Conservation (phyloP, 2,797 vertebrate species). For the Numenius phaeopus region DNA sequence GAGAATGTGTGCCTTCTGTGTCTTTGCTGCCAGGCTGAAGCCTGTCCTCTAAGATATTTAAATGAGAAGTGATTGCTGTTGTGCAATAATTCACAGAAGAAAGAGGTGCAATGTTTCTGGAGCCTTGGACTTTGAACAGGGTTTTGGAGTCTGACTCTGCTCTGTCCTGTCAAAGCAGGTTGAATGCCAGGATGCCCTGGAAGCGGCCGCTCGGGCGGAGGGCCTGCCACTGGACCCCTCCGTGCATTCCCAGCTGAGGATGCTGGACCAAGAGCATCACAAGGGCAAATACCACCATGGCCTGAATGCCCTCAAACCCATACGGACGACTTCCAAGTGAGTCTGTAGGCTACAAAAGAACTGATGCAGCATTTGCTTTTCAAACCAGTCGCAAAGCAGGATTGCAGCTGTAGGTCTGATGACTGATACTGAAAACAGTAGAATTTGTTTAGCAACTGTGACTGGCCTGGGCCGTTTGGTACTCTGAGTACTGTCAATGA, state of each 20-base stretch:
- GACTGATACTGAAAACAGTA: background rate
- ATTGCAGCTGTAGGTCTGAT: slow-evolving; percentile 7
- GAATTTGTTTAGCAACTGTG: background rate
- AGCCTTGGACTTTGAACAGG: background rate
- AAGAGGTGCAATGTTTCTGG: background rate
- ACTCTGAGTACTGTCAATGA: background rate
- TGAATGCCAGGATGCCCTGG: slow-evolving; percentile 87
- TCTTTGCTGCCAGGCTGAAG: background rate
- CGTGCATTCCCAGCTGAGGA: slow-evolving; percentile 80
- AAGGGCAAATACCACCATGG: slow-evolving; percentile 90
- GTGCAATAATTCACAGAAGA: background rate
- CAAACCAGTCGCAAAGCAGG: background rate
- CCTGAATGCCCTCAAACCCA: slow-evolving; percentile 86
- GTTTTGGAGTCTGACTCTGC: slow-evolving; percentile 18
- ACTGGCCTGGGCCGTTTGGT: background rate
- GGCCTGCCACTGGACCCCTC: slow-evolving; percentile 86
- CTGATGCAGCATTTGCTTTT: background rate
- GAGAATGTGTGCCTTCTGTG: background rate
- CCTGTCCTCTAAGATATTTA: background rate
- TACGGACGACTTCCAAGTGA: slow-evolving; percentile 91
- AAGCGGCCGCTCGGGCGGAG: slow-evolving; percentile 87
- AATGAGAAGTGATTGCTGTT: background rate
- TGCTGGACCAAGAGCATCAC: slow-evolving; percentile 83
- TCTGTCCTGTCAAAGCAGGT: slow-evolving; percentile 65
- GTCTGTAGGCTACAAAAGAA: slow-evolving; percentile 32